Base-by-base conservation (phyloP, 2,888 invertebrate species). In the Endotricha flammealis region DNA sequence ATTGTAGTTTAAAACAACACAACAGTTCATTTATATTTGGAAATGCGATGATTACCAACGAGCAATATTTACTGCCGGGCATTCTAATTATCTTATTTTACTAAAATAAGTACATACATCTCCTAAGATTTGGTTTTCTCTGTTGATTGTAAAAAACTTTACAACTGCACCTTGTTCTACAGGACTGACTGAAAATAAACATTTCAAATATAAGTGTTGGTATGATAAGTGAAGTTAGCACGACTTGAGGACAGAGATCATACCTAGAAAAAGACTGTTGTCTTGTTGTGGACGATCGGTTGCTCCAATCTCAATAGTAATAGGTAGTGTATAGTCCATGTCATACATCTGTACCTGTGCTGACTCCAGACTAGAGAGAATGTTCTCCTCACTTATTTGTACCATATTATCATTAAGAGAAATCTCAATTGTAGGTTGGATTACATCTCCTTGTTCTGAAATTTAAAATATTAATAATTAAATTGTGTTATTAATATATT, bases 261-360 rank as follows among this genome's bases (percentile, higher is more conserved):
- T 31, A 82, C 85, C 81, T 50, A 82, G 59, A 44, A 74, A 63
- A 38, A 83, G 68, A 48, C 74, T 80, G 38, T 60, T 74, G 41
- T 82, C 83, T 48, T 78, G 79, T 12, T 72, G 71, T 13, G 76
- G 74, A 38, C 71, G 68, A 34, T 85, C 85, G 2, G 66, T 58
- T 0, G 71, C 73, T 7, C 85, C 85, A 32, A 86, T 80, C 43
- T 86, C 85, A 36, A 86, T 76, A 13, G 80, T 78, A 14, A 86
- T 69, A 0, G 79, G 73, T 12, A 68, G 57, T 7, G 77, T 82
- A 32, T 66, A 80, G 39, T 86, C 81, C 22, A 85, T 61, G 37
- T 78, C 74, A 32, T 67, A 72, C 36, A 77, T 58, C 14, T 71
- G 74, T 4, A 75, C 62, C 43, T 78, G 79, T 5, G 80, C 74